Conservation (phyloP, 2,888 invertebrate genomes). For the Tholera decimalis region DNA sequence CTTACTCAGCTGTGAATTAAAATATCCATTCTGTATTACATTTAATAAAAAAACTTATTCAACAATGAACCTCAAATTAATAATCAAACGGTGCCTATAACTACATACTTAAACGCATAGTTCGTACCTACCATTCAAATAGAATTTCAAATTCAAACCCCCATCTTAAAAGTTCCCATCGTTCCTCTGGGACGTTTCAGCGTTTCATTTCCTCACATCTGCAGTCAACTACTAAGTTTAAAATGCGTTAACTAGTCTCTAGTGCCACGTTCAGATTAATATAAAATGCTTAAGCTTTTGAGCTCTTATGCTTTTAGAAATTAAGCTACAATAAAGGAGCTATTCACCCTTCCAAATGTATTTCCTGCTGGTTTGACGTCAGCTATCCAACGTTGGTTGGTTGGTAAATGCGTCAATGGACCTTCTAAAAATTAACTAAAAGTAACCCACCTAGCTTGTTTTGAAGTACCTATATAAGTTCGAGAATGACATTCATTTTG, state of each 20-base stretch:
- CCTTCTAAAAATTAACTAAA: not conserved
- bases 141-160: conserved; percentile 42
- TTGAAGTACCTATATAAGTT: no score
- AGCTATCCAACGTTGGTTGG: not conserved
- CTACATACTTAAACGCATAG: not conserved
- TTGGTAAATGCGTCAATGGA: conserved; percentile 14
- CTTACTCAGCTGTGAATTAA: not conserved
- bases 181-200: conserved; percentile 26
- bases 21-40: not conserved
- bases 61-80: not conserved
- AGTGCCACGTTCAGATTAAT: conserved; percentile 38
- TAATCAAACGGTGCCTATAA: not conserved
- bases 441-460: no score
- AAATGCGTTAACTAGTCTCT: conserved; percentile 42
- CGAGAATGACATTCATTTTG: no score
- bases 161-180: conserved; percentile 40
- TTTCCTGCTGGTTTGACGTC: conserved; percentile 23
- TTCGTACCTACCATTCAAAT: conserved; percentile 9
- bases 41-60: not conserved
- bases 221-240: conserved; percentile 48
- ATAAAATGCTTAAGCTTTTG: conserved; percentile 27
- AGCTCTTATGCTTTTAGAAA: conserved; percentile 28
- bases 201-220: conserved; percentile 43
- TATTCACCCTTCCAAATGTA: conserved; percentile 12
- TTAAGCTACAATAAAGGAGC: conserved; percentile 9